Conservation (phyloP, 2,888 invertebrate genomes). For the Drosophila kokeensis region DNA sequence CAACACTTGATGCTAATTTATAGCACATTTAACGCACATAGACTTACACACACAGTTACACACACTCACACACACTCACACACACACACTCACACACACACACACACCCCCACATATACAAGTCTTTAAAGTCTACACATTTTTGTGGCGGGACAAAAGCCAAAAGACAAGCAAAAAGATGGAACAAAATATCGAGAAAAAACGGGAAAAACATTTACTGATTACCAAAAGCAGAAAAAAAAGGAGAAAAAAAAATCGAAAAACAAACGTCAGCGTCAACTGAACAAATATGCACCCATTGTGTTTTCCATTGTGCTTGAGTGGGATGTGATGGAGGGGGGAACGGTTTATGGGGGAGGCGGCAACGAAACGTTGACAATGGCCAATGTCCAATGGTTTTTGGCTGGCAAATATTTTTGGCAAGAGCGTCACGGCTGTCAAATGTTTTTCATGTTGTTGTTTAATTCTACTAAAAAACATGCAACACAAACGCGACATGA, state of each 20-base stretch:
- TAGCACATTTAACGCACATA: conserved; percentile 43
- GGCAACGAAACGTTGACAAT: conserved; percentile 45
- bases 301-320: conserved; percentile 36
- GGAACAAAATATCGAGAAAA: not conserved
- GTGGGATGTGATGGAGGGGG: not conserved
- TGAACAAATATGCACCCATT: conserved; percentile 49
- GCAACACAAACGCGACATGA: conserved; percentile 38
- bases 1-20: conserved; percentile 69
- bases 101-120: conserved; percentile 2
- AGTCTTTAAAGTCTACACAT: conserved; percentile 17
- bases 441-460: conserved; percentile 40
- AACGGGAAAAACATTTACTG: conserved; percentile 27
- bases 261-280: conserved; percentile 27
- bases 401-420: conserved; percentile 50
- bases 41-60: conserved; percentile 13
- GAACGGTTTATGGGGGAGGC: not conserved
- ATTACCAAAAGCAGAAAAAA: conserved; percentile 36
- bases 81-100: conserved; percentile 3
- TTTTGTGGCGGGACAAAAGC: conserved; percentile 20
- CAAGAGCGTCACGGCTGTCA: conserved; percentile 43
- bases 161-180: not conserved
- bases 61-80: conserved; percentile 3
- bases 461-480: conserved; percentile 40
- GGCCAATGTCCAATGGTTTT: conserved; percentile 45
- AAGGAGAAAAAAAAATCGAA: not conserved